Percentiles rank a stretch among this genome's conserved stretches.
Evolutionary conservation across 2,113 vertebrate genomes (phyloP).

Genomic region (Brachypteracias leptosomus): DNA sequence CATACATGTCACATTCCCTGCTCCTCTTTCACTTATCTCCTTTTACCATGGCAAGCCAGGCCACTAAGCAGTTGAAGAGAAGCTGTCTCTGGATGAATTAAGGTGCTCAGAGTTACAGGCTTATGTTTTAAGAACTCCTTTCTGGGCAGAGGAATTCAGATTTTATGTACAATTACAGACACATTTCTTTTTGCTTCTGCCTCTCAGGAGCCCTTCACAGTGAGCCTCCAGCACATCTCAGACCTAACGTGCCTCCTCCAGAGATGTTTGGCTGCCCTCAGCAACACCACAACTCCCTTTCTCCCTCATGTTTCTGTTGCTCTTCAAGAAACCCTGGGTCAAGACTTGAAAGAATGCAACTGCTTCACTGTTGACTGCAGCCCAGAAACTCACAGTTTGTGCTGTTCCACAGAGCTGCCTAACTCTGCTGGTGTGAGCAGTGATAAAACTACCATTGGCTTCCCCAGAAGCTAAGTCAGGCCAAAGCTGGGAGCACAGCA

Average conservation of each 20-base stretch:
- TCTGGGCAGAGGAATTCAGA: not conserved
- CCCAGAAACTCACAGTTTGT: not conserved
- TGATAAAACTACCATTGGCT: constrained; percentile 28
- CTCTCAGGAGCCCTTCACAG: not conserved
- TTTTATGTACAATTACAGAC: not conserved
- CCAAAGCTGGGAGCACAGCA: not conserved
- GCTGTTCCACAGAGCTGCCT: not conserved
- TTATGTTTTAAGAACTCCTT: not conserved
- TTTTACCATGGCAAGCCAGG: not conserved
- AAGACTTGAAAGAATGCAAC: not conserved
- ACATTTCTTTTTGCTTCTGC: not conserved
- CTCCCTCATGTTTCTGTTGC: not conserved
- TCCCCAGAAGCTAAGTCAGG: not conserved
- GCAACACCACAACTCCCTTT: not conserved
- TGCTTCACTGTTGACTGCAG: not conserved
- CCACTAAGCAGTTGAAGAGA: not conserved
- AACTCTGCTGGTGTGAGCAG: not conserved
- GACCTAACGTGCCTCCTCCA: not conserved
- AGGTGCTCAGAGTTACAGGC: not conserved
- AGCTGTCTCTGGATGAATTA: not conserved
- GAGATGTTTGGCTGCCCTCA: not conserved
- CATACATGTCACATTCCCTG: not conserved
- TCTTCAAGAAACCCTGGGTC: not conserved
- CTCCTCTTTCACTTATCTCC: not conserved
- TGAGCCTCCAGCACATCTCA: not conserved